Evolutionary conservation across 1,140 invertebrate species (phyloP), one percentile per base, ranked within the genome.

Genomic region (Steinernema khuongi): DNA sequence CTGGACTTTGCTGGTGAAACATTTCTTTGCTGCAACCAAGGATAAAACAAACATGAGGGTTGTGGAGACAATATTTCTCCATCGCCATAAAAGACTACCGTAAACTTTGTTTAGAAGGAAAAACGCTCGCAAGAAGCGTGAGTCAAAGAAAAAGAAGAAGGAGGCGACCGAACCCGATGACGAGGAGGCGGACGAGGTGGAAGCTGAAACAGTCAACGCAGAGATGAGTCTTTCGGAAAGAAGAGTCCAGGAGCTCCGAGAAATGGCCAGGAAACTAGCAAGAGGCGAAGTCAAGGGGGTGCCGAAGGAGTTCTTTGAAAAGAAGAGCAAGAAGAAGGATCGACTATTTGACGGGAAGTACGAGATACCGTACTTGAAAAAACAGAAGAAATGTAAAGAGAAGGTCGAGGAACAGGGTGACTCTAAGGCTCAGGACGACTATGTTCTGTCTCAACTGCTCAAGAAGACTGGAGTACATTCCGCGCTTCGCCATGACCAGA

Each of bases 401-500:
- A 66, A 74, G 28, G 44, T 83, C 18, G 60, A 44, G 1, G 30
- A 30, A 29, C 67, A 79, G 68, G n/a, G 7, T 14, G 68, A 77
- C 26, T 74, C 31, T 0, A 32, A 77, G 28, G 33, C 36, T 22
- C 14, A 79, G 22, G 83, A 83, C 67, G 81, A 85, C 31, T 85
- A 82, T 70, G 81, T 83, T 18, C 60, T 83, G 30, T 71, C 72
- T 1, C 67, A 77, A n/a, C 67, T 83, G 19, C 68, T 83, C 11
- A 68, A 80, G 31, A 74, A 70, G n/a, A 68, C 67, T 31, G 76
- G 79, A 1, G 81, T 83, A 7, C 79, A 81, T 32, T 77, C 78
- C 28, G 83, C 80, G 4, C 70, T 83, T 26, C 69, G 72, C 14
- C 81, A 83, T 71, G 83, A 83, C 66, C 50, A 85, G n/a, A 79